These are phyloP conservation scores for Diaperis boleti DNA, from an alignment of 2,888 invertebrate genomes.

Conservation along the genomic window DNA sequence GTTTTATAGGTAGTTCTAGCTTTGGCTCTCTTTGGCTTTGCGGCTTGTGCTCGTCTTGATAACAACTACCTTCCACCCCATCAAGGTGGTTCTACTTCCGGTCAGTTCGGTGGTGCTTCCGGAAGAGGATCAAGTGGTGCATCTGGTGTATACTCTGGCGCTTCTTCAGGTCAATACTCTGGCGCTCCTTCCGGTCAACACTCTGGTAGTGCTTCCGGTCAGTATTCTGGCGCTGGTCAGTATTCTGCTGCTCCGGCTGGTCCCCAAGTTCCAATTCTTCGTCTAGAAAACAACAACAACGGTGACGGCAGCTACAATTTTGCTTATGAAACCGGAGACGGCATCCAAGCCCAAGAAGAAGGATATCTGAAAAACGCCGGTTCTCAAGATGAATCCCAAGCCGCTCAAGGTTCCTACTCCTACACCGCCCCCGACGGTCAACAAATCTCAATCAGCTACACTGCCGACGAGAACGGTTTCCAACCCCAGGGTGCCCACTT, in stretches of 20 bases:
- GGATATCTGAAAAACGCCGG: constrained; percentile 59
- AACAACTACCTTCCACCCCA: constrained; percentile 52
- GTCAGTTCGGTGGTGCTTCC: too few relatives aligned
- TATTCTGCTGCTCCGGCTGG: too few relatives aligned
- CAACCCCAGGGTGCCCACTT: constrained; percentile 70
- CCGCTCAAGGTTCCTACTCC: constrained; percentile 57
- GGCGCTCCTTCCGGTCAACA: constrained; percentile 42
- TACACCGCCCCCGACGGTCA: constrained; percentile 60
- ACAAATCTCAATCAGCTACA: constrained; percentile 63
- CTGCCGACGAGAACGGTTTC: constrained; percentile 72
- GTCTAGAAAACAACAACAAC: constrained; percentile 59
- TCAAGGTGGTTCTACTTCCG: constrained; percentile 27
- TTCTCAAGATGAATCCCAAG: constrained; percentile 49
- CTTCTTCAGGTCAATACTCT: constrained; percentile 40
- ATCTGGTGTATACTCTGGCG: constrained; percentile 38
- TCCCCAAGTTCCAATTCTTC: constrained; percentile 55
- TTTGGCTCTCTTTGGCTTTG: constrained; percentile 53
- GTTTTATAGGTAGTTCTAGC: constrained; percentile 48
- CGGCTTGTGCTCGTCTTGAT: constrained; percentile 56
- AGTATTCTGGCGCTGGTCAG: too few relatives aligned
- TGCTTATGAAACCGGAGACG: constrained; percentile 72
- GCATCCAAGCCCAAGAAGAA: constrained; percentile 65
- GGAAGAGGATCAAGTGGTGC: too few relatives aligned
- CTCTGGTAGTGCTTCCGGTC: constrained; percentile 42
- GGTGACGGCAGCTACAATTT: constrained; percentile 58